Conservation (phyloP, 2,797 vertebrate species). For the Scomberomorus guttatus region DNA sequence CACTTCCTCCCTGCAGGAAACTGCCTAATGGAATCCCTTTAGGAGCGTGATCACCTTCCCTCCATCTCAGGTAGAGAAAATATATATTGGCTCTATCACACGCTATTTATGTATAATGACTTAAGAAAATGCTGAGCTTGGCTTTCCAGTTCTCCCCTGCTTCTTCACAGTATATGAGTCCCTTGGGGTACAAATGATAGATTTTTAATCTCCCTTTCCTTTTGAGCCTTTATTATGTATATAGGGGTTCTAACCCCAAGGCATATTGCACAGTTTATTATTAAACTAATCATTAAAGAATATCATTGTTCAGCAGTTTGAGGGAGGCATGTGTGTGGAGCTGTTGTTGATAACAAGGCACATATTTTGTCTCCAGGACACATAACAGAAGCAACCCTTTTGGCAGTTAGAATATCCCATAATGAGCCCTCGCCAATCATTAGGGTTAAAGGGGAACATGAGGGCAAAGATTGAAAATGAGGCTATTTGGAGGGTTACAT, state of each 20-base stretch:
- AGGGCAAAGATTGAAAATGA: neutral
- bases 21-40: conserved; percentile 1
- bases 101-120: conserved; percentile 49
- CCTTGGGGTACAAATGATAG: conserved; percentile 52
- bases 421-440: conserved; percentile 18
- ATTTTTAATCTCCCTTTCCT: conserved; percentile 62
- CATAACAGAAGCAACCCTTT: neutral
- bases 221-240: conserved; percentile 63
- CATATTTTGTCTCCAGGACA: conserved; percentile 6
- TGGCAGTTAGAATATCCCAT: neutral
- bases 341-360: conserved; percentile 37
- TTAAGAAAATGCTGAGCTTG: conserved; percentile 66
- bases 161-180: conserved; percentile 39
- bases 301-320: conserved; percentile 67
- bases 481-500: neutral
- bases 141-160: conserved; percentile 11
- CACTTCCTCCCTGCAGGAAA: neutral
- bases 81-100: conserved; percentile 16
- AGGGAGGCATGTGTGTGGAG: conserved; percentile 6
- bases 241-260: conserved; percentile 53
- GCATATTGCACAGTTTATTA: conserved; percentile 60
- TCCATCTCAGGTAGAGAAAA: conserved; percentile 35
- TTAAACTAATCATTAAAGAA: conserved; percentile 64
- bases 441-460: neutral
- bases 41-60: neutral